Percentiles rank a stretch among this genome's conserved stretches.
phyloP scores from a whole-genome alignment of 1,140 invertebrate species.

The Diorhabda sublineata region DNA sequence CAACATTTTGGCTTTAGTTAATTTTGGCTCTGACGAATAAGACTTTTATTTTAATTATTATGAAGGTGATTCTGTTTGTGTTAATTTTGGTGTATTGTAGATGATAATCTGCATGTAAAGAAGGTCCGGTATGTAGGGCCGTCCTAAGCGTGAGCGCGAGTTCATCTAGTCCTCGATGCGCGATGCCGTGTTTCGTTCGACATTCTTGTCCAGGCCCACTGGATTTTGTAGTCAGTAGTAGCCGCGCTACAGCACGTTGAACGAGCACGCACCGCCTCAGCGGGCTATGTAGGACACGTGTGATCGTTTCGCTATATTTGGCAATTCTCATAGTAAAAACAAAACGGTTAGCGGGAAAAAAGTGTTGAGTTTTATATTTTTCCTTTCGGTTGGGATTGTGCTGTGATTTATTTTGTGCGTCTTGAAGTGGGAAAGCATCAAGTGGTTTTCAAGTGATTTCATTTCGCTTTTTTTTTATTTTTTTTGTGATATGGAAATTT shows the following conservation, averaged over 20 bases:
- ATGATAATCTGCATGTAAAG: slow-evolving; percentile 14
- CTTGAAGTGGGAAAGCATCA: not conserved
- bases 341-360: not conserved
- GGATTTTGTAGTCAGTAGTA: slow-evolving; percentile 14
- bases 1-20: no score
- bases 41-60: no score
- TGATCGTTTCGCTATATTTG: not conserved
- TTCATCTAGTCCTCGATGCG: slow-evolving; percentile 2
- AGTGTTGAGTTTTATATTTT: not conserved
- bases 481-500: not conserved
- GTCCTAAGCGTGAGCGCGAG: slow-evolving; percentile 3
- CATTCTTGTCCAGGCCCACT: slow-evolving; percentile 12
- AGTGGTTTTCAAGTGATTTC: not conserved
- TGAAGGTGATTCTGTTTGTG: no score
- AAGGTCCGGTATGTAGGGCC: slow-evolving; percentile 3
- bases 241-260: slow-evolving; percentile 11
- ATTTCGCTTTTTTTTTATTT: not conserved
- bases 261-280: not conserved
- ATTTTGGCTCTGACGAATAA: no score
- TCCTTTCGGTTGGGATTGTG: not conserved
- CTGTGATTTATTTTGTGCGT: not conserved
- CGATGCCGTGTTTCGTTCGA: slow-evolving; percentile 7
- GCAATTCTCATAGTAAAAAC: not conserved
- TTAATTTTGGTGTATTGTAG: not conserved
- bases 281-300: slow-evolving; percentile 9